phyloP scores from a whole-genome alignment of 2,888 invertebrate species.

The Chaetoderma sp. region DNA sequence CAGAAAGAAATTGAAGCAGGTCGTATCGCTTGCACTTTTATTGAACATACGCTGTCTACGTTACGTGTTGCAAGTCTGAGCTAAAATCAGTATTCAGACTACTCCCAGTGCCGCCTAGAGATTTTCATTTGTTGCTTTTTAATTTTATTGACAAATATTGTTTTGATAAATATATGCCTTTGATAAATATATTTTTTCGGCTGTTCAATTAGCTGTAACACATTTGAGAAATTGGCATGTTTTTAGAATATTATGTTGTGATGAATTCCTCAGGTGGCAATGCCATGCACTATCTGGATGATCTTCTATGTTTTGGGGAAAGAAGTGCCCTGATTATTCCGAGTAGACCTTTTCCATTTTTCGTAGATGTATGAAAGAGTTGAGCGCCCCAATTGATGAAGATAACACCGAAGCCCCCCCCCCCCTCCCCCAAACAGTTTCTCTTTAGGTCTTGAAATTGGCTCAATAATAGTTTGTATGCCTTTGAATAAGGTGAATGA shows the following conservation, averaged over 20 bases:
- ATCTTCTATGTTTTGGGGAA: background rate
- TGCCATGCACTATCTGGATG: background rate
- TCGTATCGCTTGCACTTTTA: too few relatives aligned
- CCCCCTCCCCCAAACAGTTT: background rate
- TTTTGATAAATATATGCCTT: slow-evolving; percentile 13
- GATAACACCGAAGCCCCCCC: background rate
- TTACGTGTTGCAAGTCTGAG: slow-evolving; percentile 4
- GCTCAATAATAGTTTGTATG: background rate
- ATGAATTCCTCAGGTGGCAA: background rate
- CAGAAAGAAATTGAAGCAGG: too few relatives aligned
- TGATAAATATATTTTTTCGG: too few relatives aligned
- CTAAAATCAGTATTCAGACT: slow-evolving; percentile 18
- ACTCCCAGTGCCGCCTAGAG: slow-evolving; percentile 11
- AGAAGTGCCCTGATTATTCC: background rate
- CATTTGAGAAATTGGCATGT: background rate
- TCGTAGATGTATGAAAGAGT: background rate
- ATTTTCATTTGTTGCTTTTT: slow-evolving; percentile 20
- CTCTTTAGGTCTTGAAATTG: background rate
- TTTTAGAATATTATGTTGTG: background rate
- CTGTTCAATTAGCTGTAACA: background rate
- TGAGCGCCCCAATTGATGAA: background rate
- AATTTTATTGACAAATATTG: slow-evolving; percentile 18
- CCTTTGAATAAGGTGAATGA: background rate
- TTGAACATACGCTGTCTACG: background rate
- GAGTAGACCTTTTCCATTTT: background rate